A percentile compares a stretch with the other conserved stretches of the same genome.
phyloP scores from a whole-genome alignment of 2,113 vertebrate species.

The Toxotes jaculatrix region DNA sequence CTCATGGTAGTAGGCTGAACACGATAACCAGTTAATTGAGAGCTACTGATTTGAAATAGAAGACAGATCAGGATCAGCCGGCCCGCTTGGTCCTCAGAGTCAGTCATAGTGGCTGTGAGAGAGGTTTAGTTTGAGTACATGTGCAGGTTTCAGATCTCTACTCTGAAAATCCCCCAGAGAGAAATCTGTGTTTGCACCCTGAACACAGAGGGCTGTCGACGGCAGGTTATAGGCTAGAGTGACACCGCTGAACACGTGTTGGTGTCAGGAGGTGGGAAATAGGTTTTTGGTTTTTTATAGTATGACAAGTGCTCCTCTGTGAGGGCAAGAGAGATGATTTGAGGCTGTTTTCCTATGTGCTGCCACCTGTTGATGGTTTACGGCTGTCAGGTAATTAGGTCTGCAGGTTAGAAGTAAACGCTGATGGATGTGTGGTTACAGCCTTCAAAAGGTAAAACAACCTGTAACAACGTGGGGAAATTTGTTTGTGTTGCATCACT shows the following conservation, averaged over 20 bases:
- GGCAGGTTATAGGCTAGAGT: not conserved
- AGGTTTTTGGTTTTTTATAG: not conserved
- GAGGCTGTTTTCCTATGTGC: not conserved
- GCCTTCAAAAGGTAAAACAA: not conserved
- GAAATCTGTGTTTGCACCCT: constrained; percentile 42
- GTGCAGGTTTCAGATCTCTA: constrained; percentile 7
- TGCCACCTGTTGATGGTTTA: constrained; percentile 44
- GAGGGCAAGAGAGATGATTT: no score
- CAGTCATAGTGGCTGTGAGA: no score
- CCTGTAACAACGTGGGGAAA: not conserved
- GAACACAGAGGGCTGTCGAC: constrained; percentile 2
- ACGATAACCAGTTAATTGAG: not conserved
- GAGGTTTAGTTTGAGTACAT: not conserved
- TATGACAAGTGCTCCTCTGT: not conserved
- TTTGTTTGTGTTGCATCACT: no score
- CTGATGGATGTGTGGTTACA: not conserved
- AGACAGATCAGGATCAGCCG: not conserved
- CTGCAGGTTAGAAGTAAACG: not conserved
- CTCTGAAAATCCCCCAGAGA: constrained; percentile 52
- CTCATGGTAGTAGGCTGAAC: not conserved
- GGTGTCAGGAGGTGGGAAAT: not conserved
- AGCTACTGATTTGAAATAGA: not conserved
- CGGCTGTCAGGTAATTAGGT: not conserved
- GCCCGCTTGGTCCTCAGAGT: not conserved
- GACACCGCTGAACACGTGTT: not conserved